A percentile compares a stretch with the other conserved stretches of the same genome.
Conservation (phyloP, 2,888 invertebrate species). For the Lepidocyrtinus sp. region DNA sequence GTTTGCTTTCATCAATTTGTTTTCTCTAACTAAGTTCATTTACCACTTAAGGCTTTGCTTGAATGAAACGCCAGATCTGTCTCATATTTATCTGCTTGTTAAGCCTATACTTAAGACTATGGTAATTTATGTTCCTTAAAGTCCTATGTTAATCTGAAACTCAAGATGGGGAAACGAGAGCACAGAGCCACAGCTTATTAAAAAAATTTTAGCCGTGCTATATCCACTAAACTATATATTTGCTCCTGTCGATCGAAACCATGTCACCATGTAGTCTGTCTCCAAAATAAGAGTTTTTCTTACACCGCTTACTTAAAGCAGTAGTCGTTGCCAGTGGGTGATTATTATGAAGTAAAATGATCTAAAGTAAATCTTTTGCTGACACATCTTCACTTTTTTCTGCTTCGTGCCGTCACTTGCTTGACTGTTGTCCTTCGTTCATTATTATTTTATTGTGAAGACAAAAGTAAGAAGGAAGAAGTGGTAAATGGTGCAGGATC, state of each 20-base stretch:
- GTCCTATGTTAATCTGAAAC: no score
- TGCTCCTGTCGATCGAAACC: not conserved
- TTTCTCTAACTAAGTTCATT: no score
- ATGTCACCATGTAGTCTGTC: not conserved
- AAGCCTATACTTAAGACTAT: no score
- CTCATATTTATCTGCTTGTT: no score
- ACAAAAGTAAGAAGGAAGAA: not conserved
- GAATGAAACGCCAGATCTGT: no score
- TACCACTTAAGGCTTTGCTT: no score
- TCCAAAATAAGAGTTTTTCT: no score
- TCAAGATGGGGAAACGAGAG: no score
- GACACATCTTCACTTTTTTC: conserved; percentile 1
- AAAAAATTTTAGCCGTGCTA: not conserved
- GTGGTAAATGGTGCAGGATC: conserved; percentile 6
- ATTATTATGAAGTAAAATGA: not conserved
- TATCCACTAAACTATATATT: not conserved
- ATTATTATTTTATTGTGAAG: not conserved
- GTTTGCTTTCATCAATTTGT: no score
- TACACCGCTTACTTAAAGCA: no score
- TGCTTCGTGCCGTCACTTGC: not conserved
- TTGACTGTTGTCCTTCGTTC: not conserved
- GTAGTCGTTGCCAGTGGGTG: no score
- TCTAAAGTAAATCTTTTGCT: not conserved
- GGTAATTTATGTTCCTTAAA: no score
- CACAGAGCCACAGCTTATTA: not conserved